Conservation (phyloP, 2,888 invertebrate genomes). For the Oxytorus armatus region DNA sequence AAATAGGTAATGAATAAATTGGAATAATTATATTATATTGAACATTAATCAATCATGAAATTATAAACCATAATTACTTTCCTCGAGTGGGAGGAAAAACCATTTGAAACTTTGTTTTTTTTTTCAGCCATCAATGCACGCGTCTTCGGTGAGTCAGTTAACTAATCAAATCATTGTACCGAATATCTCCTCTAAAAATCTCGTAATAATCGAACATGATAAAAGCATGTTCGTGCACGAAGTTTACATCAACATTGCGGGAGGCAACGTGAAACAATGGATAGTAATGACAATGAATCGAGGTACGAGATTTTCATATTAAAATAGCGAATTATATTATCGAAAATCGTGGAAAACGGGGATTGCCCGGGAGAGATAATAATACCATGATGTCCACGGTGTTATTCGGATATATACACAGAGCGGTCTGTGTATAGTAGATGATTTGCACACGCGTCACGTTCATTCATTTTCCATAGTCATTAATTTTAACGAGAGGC, state of each 20-base stretch:
- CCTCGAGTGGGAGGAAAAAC: too few relatives aligned
- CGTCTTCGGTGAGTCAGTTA: not conserved
- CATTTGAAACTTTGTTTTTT: too few relatives aligned
- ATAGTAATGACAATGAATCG: not conserved
- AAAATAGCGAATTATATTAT: constrained; percentile 9
- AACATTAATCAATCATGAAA: too few relatives aligned
- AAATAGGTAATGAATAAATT: too few relatives aligned
- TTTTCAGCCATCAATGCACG: too few relatives aligned
- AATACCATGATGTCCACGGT: constrained; percentile 5
- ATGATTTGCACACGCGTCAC: constrained; percentile 53
- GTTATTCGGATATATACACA: constrained; percentile 17
- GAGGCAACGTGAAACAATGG: not conserved
- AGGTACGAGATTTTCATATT: not conserved
- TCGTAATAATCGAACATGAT: not conserved
- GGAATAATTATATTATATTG: too few relatives aligned
- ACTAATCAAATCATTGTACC: not conserved
- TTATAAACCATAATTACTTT: too few relatives aligned
- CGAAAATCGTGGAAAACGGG: not conserved
- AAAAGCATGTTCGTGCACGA: not conserved
- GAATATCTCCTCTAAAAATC: not conserved
- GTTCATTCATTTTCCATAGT: constrained; percentile 65
- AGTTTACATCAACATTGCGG: not conserved
- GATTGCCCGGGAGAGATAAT: constrained; percentile 30
- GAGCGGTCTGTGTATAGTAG: constrained; percentile 34
- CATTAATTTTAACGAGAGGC: constrained; percentile 65